Conservation (phyloP, 2,797 vertebrate species). For the Leuciscus waleckii region DNA sequence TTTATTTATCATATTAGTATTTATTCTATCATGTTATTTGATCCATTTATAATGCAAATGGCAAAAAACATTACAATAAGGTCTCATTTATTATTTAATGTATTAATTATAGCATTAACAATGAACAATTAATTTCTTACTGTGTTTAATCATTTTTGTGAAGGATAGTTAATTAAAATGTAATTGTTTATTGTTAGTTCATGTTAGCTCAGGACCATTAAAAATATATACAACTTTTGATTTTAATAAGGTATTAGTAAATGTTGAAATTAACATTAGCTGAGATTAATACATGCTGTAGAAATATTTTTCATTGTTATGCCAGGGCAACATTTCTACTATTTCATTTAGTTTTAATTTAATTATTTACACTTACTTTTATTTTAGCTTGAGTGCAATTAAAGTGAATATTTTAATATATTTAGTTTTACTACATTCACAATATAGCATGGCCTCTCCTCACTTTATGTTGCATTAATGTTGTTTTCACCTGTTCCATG, state of each 20-base stretch:
- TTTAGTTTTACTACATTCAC: background rate
- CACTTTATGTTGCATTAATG: background rate
- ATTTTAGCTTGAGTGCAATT: background rate
- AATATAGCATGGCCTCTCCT: no score
- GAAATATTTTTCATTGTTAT: background rate
- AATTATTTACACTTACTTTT: no score
- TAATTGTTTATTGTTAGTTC: background rate
- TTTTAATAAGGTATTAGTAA: background rate
- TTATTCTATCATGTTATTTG: background rate
- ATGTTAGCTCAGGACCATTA: background rate
- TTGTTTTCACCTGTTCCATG: constrained; percentile 85
- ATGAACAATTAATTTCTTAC: background rate
- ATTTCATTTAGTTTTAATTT: background rate
- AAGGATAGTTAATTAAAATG: background rate
- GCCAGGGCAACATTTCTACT: no score
- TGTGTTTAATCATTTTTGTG: background rate
- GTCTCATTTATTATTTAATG: background rate
- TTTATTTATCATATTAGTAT: background rate
- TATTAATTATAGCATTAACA: background rate
- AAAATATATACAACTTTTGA: background rate
- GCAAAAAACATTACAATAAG: no score
- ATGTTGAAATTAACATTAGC: background rate
- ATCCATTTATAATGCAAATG: background rate
- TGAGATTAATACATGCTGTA: background rate
- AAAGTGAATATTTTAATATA: no score